A percentile compares a stretch with the other conserved stretches of the same genome.
These are phyloP conservation scores for Eupithecia subumbrata DNA, from an alignment of 2,888 invertebrate species.

Conservation along the genomic window DNA sequence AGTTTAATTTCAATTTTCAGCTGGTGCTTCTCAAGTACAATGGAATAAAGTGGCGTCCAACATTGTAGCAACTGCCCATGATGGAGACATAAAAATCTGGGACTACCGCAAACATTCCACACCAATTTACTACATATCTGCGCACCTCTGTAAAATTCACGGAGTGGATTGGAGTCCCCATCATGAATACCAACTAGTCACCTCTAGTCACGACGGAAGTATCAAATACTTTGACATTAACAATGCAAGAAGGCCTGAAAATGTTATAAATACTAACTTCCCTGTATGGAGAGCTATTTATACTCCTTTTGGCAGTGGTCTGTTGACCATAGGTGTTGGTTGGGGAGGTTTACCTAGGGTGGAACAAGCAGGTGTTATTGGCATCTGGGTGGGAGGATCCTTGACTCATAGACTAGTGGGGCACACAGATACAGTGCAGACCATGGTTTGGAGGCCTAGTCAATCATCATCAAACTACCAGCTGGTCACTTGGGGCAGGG, in stretches of 20 bases:
- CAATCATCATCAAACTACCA: conserved; percentile 88
- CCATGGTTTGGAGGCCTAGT: conserved; percentile 96
- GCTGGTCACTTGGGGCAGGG: conserved; percentile 97
- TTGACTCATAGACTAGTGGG: conserved; percentile 97
- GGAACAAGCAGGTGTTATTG: conserved; percentile 87
- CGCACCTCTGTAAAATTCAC: conserved; percentile 94
- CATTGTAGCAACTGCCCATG: conserved; percentile 96
- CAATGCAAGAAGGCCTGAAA: conserved; percentile 93
- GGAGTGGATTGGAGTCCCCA: conserved; percentile 97
- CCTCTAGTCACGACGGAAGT: conserved; percentile 97
- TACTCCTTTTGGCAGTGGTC: conserved; percentile 96
- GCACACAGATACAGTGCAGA: conserved; percentile 96
- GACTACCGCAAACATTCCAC: conserved; percentile 94
- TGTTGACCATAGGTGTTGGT: conserved; percentile 96
- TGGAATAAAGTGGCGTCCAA: conserved; percentile 95
- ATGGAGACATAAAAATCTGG: conserved; percentile 98
- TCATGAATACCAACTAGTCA: conserved; percentile 92
- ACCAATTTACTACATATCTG: conserved; percentile 96
- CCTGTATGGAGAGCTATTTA: conserved; percentile 97
- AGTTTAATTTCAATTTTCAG: conserved; percentile 67
- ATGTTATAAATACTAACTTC: conserved; percentile 91
- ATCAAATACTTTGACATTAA: conserved; percentile 97
- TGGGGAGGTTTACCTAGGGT: conserved; percentile 91
- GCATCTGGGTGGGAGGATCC: conserved; percentile 83
- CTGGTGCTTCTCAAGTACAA: conserved; percentile 96